Conservation (phyloP, 2,888 invertebrate genomes). For the Desoria tigrina region DNA sequence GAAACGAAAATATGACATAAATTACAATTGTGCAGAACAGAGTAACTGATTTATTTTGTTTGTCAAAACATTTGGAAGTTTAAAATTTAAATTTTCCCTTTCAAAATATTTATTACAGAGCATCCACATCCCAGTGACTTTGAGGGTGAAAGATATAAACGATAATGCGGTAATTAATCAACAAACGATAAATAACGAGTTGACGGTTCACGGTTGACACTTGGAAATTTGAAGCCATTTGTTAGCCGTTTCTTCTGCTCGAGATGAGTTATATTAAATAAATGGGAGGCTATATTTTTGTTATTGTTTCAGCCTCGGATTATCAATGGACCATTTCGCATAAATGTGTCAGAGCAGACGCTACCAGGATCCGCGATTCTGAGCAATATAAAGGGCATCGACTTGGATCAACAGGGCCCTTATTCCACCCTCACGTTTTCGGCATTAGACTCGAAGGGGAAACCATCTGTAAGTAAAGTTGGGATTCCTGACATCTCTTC, state of each 20-base stretch:
- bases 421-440: constrained; percentile 51
- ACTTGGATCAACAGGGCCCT: constrained; percentile 51
- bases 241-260: not conserved
- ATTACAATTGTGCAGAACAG: too few species aligned
- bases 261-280: not conserved
- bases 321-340: constrained; percentile 42
- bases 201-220: too few species aligned
- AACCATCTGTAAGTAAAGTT: constrained; percentile 50
- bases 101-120: too few species aligned
- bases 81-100: not conserved
- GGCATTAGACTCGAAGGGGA: constrained; percentile 47
- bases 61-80: too few species aligned
- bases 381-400: constrained; percentile 48
- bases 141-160: constrained; percentile 73
- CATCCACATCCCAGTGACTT: constrained; percentile 77
- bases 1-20: too few species aligned
- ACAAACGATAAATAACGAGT: not conserved
- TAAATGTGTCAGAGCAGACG: constrained; percentile 51
- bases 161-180: constrained; percentile 36
- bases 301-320: constrained; percentile 36
- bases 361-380: constrained; percentile 49
- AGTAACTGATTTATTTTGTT: too few species aligned
- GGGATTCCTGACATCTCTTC: not conserved
- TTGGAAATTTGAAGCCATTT: too few species aligned
- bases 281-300: too few species aligned